Base-by-base conservation (phyloP, 2,888 invertebrate species). In the Lasioglossum villosulum region DNA sequence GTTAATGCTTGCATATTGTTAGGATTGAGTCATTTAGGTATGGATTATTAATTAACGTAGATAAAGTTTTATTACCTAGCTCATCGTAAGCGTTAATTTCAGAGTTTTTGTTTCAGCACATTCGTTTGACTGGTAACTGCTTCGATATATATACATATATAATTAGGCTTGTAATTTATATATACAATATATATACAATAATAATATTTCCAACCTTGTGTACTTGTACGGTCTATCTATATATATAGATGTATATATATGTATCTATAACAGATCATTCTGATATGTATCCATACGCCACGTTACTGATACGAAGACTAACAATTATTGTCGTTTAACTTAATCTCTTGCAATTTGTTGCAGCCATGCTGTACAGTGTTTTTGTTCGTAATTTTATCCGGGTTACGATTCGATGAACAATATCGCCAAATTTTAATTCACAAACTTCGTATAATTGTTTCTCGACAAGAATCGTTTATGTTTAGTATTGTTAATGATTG, bases 1-100 rank as follows among this genome's bases (percentile, higher is more conserved):
- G 95, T 95, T 95, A 95, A 95, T 95, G 95, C 95, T 95, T 95
- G 95, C 95, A 94, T 95, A 94, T 95, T 95, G 93, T 95, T 95
- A 95, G 95, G 95, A 95, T 94, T 95, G 95, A 95, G 95, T 95
- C 95, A 95, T 94, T 95, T 95, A 95, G 95, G 95, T 95, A 95
- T 95, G 95, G 94, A 95, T 94, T 94, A 95, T 95, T 93, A 94
- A 94, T 94, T 95, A 94, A 95, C 90, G 94, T 95, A 95, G 95
- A 93, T 93, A 92, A 92, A 94, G 89, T 90, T 94, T 94, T 92
- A 93, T 89, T 94, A 93, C 91, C 90, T 94, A 93, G 93, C 92
- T 93, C 92, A 91, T 92, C 92, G 91, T 93, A 93, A 92, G 89
- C 90, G 91, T 91, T 91, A 93, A 94, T 90, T 93, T 89, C 87